phyloP scores from a whole-genome alignment of 2,797 vertebrate species.

The Columba guinea region DNA sequence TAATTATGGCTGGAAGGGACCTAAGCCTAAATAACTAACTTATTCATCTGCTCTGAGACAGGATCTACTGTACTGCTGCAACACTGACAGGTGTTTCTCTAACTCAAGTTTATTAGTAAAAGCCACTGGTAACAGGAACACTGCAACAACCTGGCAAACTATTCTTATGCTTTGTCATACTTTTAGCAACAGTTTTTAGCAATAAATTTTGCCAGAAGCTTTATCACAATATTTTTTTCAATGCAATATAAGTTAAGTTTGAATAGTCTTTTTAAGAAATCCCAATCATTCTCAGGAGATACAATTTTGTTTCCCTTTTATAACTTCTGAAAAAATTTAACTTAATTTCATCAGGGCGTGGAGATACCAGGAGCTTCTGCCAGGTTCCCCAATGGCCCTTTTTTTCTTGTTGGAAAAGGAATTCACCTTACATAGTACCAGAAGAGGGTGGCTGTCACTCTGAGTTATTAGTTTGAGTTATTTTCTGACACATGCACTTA shows the following conservation, averaged over 20 bases:
- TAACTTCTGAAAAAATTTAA: neutral
- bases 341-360: neutral
- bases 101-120: neutral
- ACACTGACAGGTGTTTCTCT: neutral
- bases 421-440: neutral
- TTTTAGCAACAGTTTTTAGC: neutral
- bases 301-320: neutral
- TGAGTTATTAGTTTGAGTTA: neutral
- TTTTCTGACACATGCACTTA: neutral
- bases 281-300: neutral
- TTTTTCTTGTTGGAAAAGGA: neutral
- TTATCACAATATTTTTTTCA: neutral
- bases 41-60: neutral
- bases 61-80: neutral
- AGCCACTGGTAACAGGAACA: neutral
- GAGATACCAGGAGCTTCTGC: neutral
- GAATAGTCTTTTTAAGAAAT: neutral
- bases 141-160: neutral
- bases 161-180: neutral
- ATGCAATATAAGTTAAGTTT: neutral
- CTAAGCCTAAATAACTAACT: neutral
- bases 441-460: neutral
- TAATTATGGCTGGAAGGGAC: neutral
- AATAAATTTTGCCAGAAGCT: neutral
- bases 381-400: neutral